A percentile compares a stretch with the other conserved stretches of the same genome.
Evolutionary conservation across 23 tunicate genomes (phyloP).

Genomic region (Pegea sp.): DNA sequence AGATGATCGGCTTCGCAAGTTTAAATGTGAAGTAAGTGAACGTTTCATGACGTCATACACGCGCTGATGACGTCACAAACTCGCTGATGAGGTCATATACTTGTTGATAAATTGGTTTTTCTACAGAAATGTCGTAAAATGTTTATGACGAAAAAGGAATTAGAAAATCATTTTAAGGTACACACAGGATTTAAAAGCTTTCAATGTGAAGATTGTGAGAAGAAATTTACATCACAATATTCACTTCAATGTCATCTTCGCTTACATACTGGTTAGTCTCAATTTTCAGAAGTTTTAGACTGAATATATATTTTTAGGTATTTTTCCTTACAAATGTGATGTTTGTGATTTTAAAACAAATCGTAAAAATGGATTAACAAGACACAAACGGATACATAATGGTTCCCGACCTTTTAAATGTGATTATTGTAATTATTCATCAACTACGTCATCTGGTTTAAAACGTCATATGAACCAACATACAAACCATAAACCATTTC

Average conservation of each 20-base stretch:
- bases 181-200: conserved; percentile 50
- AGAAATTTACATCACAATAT: conserved; percentile 13
- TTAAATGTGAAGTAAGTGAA: too few species aligned
- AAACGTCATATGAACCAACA: conserved; percentile 49
- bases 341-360: conserved; percentile 21
- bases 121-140: conserved; percentile 43
- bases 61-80: too few species aligned
- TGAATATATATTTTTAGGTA: conserved; percentile 19
- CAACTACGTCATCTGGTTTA: conserved; percentile 15
- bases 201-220: conserved; percentile 23
- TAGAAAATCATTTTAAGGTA: conserved; percentile 38
- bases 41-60: too few species aligned
- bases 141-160: conserved; percentile 32
- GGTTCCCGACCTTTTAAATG: conserved; percentile 39
- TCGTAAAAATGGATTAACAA: conserved; percentile 17
- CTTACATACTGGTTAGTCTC: conserved; percentile 33
- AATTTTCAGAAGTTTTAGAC: not conserved
- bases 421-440: conserved; percentile 10
- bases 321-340: conserved; percentile 51
- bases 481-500: conserved; percentile 43
- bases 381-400: conserved; percentile 39
- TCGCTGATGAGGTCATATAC: too few species aligned
- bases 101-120: too few species aligned
- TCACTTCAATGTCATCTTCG: conserved; percentile 27
- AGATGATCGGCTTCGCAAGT: too few species aligned